A percentile compares a stretch with the other conserved stretches of the same genome.
Conservation (phyloP, 2,113 vertebrate genomes). For the Semicossyphus pulcher region DNA sequence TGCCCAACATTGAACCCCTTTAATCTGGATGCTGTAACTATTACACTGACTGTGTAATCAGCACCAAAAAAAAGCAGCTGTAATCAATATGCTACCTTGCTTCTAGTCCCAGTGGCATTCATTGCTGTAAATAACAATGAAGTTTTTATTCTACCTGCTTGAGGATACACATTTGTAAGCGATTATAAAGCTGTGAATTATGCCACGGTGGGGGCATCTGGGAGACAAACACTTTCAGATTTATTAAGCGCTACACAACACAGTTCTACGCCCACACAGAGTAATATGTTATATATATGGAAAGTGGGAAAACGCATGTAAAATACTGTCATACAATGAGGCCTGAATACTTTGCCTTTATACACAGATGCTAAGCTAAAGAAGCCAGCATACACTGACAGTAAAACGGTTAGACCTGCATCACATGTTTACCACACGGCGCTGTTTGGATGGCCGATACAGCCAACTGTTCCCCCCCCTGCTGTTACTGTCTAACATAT, state of each 20-base stretch:
- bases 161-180: conserved; percentile 50
- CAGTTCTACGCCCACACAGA: neutral
- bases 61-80: conserved; percentile 29
- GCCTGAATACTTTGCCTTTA: neutral
- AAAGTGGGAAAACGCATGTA: neutral
- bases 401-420: neutral
- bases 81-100: conserved; percentile 54
- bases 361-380: neutral
- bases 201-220: conserved; percentile 16
- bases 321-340: neutral
- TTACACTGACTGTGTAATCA: conserved; percentile 40
- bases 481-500: conserved; percentile 32
- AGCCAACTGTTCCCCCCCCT: neutral
- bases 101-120: conserved; percentile 26
- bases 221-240: conserved; percentile 21
- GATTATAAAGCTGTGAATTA: conserved; percentile 51
- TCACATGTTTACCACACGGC: neutral
- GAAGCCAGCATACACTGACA: neutral
- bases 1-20: neutral
- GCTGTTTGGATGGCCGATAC: conserved; percentile 14
- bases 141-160: conserved; percentile 45
- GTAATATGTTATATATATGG: neutral
- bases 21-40: conserved; percentile 41
- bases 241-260: conserved; percentile 18
- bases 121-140: conserved; percentile 61